Percentiles rank a stretch among this genome's conserved stretches.
These are phyloP conservation scores for Amphiprion clarkii DNA, from an alignment of 2,797 vertebrate genomes.

Conservation along the genomic window DNA sequence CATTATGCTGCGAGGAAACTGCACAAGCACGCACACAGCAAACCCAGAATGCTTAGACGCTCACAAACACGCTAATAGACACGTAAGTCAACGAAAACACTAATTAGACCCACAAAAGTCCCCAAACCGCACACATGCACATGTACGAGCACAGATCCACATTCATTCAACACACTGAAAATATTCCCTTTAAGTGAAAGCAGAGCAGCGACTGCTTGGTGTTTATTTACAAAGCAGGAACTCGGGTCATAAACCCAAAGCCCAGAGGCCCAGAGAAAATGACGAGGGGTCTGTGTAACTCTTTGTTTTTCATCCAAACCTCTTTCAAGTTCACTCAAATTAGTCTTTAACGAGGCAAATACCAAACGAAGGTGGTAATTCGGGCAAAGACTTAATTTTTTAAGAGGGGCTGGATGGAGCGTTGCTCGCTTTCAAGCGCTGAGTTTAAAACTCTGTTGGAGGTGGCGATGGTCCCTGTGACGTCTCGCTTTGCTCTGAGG, in stretches of 20 bases:
- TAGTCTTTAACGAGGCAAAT: conserved; percentile 49
- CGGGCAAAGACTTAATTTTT: conserved; percentile 1
- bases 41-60: conserved; percentile 25
- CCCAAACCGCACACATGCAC: conserved; percentile 28
- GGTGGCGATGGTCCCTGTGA: conserved; percentile 26
- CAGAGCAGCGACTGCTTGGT: conserved; percentile 54
- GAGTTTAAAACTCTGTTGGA: conserved; percentile 20
- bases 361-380: conserved; percentile 39
- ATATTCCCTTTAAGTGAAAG: conserved; percentile 56
- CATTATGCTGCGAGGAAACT: conserved; percentile 23
- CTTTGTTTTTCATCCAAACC: conserved; percentile 51
- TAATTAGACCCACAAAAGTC: conserved; percentile 40
- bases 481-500: conserved; percentile 32
- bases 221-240: conserved; percentile 70
- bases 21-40: neutral
- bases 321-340: conserved; percentile 52
- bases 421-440: conserved; percentile 16
- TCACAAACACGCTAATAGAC: conserved; percentile 29
- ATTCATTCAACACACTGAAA: conserved; percentile 41
- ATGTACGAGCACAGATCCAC: conserved; percentile 20
- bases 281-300: conserved; percentile 34
- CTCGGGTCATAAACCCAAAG: conserved; percentile 50
- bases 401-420: conserved; percentile 9
- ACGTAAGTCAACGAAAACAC: conserved; percentile 46
- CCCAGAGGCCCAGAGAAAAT: conserved; percentile 51